A percentile compares a stretch with the other conserved stretches of the same genome.
phyloP scores from a whole-genome alignment of 2,888 invertebrate species.

The Nemoura dubitans region DNA sequence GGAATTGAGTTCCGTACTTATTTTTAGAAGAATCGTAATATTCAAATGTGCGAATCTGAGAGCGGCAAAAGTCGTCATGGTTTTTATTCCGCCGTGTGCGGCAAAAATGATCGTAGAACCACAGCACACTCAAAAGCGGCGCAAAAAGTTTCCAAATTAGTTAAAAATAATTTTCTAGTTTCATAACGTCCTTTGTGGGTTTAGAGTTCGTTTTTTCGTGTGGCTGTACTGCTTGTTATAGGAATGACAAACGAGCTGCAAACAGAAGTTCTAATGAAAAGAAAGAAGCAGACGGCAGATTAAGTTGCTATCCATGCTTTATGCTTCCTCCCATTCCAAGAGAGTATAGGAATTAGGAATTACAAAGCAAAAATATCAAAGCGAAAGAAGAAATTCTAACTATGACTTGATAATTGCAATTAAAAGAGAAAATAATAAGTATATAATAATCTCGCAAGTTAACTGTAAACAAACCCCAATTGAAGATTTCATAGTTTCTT shows the following conservation, averaged over 20 bases:
- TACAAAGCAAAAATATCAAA: neutral
- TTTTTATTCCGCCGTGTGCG: neutral
- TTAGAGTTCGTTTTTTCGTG: neutral
- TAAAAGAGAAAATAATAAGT: neutral
- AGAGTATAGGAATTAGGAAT: neutral
- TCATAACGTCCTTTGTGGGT: neutral
- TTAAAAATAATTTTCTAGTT: slow-evolving; percentile 5
- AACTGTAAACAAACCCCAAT: no score
- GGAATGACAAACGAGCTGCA: neutral
- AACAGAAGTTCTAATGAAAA: neutral
- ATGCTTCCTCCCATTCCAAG: neutral
- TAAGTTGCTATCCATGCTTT: slow-evolving; percentile 12
- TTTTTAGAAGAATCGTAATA: slow-evolving; percentile 7
- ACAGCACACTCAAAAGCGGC: neutral
- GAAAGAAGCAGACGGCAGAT: neutral
- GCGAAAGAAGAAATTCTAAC: neutral
- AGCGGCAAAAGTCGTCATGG: neutral
- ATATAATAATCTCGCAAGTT: neutral
- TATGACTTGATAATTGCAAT: neutral
- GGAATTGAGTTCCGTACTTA: neutral
- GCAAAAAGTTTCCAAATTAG: neutral
- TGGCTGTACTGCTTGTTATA: slow-evolving; percentile 7
- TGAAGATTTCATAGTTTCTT: no score
- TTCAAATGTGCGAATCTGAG: neutral
- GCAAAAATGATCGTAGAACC: neutral